Base-by-base conservation (phyloP, 2,888 invertebrate species). In the Lithophane ornitopus region DNA sequence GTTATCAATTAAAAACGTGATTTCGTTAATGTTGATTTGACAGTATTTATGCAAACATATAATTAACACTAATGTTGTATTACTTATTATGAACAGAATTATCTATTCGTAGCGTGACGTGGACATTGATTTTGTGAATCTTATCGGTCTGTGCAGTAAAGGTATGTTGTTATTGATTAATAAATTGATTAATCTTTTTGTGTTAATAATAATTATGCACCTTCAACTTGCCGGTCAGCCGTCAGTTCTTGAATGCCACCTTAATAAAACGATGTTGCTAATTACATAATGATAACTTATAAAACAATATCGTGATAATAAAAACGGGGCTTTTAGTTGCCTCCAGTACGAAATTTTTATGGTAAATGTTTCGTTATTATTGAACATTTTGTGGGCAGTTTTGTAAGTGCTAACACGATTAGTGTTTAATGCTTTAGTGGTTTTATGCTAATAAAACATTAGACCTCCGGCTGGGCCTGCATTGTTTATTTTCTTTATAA, bases 401-500 rank as follows among this genome's bases (percentile, higher is more conserved):
- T 69, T 78, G 67, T 54, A 28, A 78, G 76, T 73, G 79, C 74
- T 88, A 88, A 90, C 88, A 86, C 85, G 88, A 90, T 90, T 88
- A 90, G 82, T 85, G 76, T 89, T 85, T 88, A 74, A 80, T 78
- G 76, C 49, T 78, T 66, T 88, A 85, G 82, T 87, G 85, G 85
- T 88, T 84, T 81, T 87, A 82, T 85, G 85, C 88, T 89, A 77
- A 85, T 89, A 90, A 91, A 90, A 90, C 80, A 82, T 87, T 87
- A 87, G 89, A 90, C 89, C 89, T 85, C 88, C 87, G 76, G 82
- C 88, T 80, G 79, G 76, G 80, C 81, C 49, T 61, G 78, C 79
- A 82, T 87, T 92, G 91, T 92, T 92, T 93, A 88, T 93, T 93
- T 92, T 90, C 89, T 91, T 92, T 91, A 92, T 90, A 89, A 92